Conservation (phyloP, 92 coral and sea anemone species). For the Epizoanthus stellaris region DNA sequence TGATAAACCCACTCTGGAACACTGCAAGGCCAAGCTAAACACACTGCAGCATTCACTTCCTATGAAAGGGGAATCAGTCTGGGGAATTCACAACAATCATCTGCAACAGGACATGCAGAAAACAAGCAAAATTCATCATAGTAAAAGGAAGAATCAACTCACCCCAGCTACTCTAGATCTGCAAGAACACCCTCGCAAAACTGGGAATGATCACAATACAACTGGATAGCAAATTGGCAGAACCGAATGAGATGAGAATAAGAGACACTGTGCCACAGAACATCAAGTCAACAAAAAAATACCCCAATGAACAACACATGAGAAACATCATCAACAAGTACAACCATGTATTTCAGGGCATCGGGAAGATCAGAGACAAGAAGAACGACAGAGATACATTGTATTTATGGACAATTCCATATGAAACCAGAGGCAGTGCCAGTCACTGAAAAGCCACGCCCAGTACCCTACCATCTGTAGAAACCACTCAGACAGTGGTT, state of each 20-base stretch:
- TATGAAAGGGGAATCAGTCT: constrained; percentile 48
- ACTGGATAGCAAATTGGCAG: background rate
- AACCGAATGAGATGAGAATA: constrained; percentile 1
- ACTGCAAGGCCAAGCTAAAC: constrained; percentile 40
- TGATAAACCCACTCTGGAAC: constrained; percentile 33
- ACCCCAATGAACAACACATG: background rate
- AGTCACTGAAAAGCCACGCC: constrained; percentile 52
- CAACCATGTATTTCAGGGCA: constrained; percentile 61
- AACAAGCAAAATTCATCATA: constrained; percentile 44
- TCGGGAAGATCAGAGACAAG: constrained; percentile 68
- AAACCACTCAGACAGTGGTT: constrained; percentile 42
- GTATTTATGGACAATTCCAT: constrained; percentile 53
- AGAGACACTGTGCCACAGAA: constrained; percentile 1
- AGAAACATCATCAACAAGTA: background rate
- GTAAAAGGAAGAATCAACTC: constrained; percentile 43
- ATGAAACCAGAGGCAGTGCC: constrained; percentile 64
- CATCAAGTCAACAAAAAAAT: constrained; percentile 21
- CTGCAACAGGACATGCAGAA: constrained; percentile 50
- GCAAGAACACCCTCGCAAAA: constrained; percentile 45
- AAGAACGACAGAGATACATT: constrained; percentile 46
- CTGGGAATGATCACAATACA: constrained; percentile 47
- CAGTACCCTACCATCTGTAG: constrained; percentile 60
- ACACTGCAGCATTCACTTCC: constrained; percentile 45
- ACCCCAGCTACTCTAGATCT: constrained; percentile 36
- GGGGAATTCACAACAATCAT: constrained; percentile 29